Evolutionary conservation across 2,113 vertebrate genomes (phyloP).

Genomic region (Dromas ardeola): DNA sequence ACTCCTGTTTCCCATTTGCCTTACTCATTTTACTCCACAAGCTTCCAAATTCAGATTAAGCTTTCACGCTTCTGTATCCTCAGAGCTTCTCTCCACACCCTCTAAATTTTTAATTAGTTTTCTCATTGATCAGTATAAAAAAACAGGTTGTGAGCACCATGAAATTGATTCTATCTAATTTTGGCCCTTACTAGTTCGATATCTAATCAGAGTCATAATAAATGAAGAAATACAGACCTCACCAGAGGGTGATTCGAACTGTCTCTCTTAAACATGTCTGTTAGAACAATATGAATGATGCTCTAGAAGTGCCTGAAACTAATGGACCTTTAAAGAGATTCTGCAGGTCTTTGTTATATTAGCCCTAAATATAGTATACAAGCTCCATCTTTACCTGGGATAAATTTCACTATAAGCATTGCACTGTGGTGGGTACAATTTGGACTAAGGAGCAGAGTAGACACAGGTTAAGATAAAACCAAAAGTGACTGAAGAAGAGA

Average conservation of each 20-base stretch:
- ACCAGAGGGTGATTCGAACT: background rate
- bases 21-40: background rate
- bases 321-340: background rate
- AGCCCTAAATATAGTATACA: background rate
- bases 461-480: background rate
- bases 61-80: background rate
- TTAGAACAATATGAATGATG: background rate
- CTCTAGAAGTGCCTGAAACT: background rate
- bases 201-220: background rate
- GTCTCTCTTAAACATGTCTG: background rate
- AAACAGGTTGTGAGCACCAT: background rate
- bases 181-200: background rate
- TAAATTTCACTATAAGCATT: background rate
- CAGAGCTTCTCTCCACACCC: background rate
- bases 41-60: background rate
- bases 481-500: background rate
- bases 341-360: background rate
- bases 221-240: background rate
- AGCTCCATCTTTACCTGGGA: background rate
- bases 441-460: background rate
- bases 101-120: background rate
- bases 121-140: background rate
- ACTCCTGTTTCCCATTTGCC: background rate
- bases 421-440: background rate
- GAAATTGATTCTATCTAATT: background rate